phyloP scores from a whole-genome alignment of 2,113 vertebrate species.

The Hippocampus mohnikei region DNA sequence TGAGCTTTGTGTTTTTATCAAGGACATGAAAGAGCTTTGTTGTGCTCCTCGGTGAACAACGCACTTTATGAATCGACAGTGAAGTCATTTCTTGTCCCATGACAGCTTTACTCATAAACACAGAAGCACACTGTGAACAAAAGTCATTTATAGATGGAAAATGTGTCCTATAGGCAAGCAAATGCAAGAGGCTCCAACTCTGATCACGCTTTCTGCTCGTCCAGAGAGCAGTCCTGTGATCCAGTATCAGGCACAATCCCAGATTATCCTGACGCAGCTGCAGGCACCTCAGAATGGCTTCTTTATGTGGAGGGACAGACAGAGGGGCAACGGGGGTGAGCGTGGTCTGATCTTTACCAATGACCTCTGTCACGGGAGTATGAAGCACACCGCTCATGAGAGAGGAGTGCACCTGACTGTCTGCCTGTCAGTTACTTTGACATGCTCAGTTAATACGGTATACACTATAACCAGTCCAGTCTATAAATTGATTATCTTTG shows the following conservation, averaged over 20 bases:
- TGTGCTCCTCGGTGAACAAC: conserved; percentile 30
- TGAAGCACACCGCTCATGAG: not conserved
- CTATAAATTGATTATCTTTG: not conserved
- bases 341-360: conserved; percentile 30
- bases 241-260: conserved; percentile 51
- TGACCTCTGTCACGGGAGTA: conserved; percentile 19
- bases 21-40: conserved; percentile 23
- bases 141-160: conserved; percentile 41
- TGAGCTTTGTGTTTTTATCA: conserved; percentile 31
- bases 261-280: conserved; percentile 66
- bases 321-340: conserved; percentile 35
- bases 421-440: not conserved
- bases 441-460: not conserved
- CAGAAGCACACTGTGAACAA: conserved; percentile 25
- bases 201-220: conserved; percentile 55
- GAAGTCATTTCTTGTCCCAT: conserved; percentile 37
- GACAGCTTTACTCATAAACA: conserved; percentile 35
- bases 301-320: conserved; percentile 56
- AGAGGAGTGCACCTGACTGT: conserved; percentile 4
- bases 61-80: conserved; percentile 28
- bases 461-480: no score
- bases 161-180: conserved; percentile 20
- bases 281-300: conserved; percentile 60
- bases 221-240: conserved; percentile 53
- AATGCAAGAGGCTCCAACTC: conserved; percentile 40